A percentile compares a stretch with the other conserved stretches of the same genome.
Evolutionary conservation across 2,113 vertebrate genomes (phyloP).

Genomic region (Melanocharis versteri): DNA sequence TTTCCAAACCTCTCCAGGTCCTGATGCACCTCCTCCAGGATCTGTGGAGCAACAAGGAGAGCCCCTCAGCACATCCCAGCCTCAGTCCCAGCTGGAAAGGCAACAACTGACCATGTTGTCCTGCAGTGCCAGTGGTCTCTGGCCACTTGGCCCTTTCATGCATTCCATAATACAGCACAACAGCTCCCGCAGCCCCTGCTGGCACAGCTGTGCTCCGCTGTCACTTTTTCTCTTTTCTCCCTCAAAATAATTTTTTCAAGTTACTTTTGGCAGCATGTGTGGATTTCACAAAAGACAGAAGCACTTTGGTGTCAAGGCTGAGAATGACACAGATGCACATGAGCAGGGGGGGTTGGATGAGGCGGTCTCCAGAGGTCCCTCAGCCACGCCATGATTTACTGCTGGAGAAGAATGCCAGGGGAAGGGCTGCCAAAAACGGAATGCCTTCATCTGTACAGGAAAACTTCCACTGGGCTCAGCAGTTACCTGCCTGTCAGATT

Average conservation of each 20-base stretch:
- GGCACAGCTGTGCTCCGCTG: background rate
- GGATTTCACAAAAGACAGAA: background rate
- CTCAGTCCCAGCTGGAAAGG: background rate
- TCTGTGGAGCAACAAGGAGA: background rate
- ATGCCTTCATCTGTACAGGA: background rate
- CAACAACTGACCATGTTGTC: background rate
- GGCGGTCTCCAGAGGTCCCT: background rate
- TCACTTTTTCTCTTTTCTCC: background rate
- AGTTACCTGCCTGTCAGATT: background rate
- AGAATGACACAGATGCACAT: background rate
- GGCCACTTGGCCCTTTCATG: background rate
- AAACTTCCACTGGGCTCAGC: background rate
- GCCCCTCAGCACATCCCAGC: background rate
- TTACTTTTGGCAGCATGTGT: background rate
- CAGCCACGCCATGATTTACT: background rate
- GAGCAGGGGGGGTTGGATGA: background rate
- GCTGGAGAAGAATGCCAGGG: background rate
- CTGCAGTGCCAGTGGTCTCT: background rate
- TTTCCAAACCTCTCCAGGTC: constrained; percentile 78
- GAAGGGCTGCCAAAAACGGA: background rate
- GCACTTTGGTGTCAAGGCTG: background rate
- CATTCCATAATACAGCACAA: background rate
- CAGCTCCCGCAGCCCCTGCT: background rate
- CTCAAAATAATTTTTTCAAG: background rate
- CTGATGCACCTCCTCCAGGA: constrained; percentile 41